Base-by-base conservation (phyloP, 2,888 invertebrate species). In the Harmothoe impar region DNA sequence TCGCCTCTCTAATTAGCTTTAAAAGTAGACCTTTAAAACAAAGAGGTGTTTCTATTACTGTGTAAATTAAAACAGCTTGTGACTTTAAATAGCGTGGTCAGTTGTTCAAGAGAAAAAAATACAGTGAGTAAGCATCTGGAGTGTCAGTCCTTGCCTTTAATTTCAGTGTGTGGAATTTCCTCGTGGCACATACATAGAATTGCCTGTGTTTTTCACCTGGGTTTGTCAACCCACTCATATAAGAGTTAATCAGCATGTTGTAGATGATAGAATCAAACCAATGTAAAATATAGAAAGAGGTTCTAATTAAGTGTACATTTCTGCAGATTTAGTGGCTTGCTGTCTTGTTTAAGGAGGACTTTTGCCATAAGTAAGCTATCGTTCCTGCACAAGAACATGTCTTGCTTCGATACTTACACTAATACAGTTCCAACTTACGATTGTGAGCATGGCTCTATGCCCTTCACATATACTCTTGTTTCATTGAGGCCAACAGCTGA, bases 401-500 rank as follows among this genome's bases (percentile, higher is more conserved):
- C n/a, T 62, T 20, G 62, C 62, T 62, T n/a, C 62, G 62, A 62
- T 62, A 20, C 62, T 62, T 62, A 62, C n/a, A n/a, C n/a, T n/a
- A n/a, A n/a, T n/a, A n/a, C 62, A 20, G n/a, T n/a, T 62, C 62
- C 62, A 62, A 62, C 62, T 62, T 62, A 62, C 62, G 62, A n/a
- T 62, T 12, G 12, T 62, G 62, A 62, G 62, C 20, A 43, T n/a
- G 62, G 20, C 62, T 62, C 3, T 15, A 62, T n/a, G 62, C 62
- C n/a, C 62, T 62, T 62, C 62, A 62, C 62, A 62, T 62, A n/a
- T 20, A 12, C 0, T 62, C 62, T n/a, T 62, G 62, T 62, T n/a
- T n/a, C 62, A 43, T n/a, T n/a, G 62, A 62, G 62, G 62, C 62
- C 62, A n/a, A 72, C 72, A 72, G 72, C 72, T 72, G 72, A 29